Evolutionary conservation across 2,888 invertebrate species (phyloP).

Genomic region (Cecidostiba fungosa): DNA sequence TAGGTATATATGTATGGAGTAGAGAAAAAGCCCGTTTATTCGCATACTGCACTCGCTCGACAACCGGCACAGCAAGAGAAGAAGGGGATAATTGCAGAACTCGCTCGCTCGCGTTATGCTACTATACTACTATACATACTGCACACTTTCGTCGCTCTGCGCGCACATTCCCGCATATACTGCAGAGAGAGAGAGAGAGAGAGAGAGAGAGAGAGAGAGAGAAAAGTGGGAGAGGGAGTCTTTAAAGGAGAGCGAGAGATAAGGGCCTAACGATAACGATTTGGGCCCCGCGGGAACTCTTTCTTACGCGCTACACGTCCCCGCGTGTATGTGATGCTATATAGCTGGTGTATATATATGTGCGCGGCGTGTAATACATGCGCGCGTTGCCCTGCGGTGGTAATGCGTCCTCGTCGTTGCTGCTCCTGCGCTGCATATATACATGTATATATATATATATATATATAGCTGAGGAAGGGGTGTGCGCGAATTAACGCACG

Average conservation of each 20-base stretch:
- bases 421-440: not conserved
- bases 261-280: constrained; percentile 78
- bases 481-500: constrained; percentile 37
- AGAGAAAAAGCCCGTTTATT: constrained; percentile 6
- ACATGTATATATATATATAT: not conserved
- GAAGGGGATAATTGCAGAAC: constrained; percentile 77
- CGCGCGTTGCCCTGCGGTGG: constrained; percentile 10
- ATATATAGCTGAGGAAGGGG: constrained; percentile 6
- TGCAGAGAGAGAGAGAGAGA: constrained; percentile 19
- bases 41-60: not conserved
- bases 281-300: constrained; percentile 77
- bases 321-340: constrained; percentile 43
- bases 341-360: not conserved
- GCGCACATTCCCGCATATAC: not conserved
- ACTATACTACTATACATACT: not conserved
- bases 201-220: constrained; percentile 70
- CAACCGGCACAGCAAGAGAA: constrained; percentile 62
- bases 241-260: constrained; percentile 75
- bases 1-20: not conserved
- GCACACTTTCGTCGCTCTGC: not conserved
- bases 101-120: constrained; percentile 61
- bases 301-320: constrained; percentile 71
- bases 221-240: constrained; percentile 70
- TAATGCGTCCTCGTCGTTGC: not conserved
- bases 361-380: not conserved